Base-by-base conservation (phyloP, 2,888 invertebrate genomes). In the Pegoplata infirma region DNA sequence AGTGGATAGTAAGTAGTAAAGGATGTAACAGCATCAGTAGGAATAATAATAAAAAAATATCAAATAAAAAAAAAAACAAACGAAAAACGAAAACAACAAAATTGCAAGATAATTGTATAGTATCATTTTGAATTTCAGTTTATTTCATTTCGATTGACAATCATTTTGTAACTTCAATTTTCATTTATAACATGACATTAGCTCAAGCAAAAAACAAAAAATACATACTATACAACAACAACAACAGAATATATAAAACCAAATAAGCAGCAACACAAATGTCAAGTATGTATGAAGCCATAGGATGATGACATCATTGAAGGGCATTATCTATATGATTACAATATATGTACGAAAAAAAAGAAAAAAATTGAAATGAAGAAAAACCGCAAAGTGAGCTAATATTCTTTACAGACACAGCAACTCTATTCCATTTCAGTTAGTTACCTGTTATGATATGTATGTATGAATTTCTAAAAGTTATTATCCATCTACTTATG, bases 141-240 rank as follows among this genome's bases (percentile, higher is more conserved):
- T 68, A 77, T 77, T 77, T 77, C 73, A 77, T 68, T 78, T 74
- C 73, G 78, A 78, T 78, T 78, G 78, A 78, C 78, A 78, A 78
- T 74, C 73, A 78, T 78, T 78, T 51, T 69, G 64, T 64, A 68
- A 59, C 78, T 74, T 73, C 73, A 73, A 63, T 78, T 73, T 64
- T 69, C 78, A 73, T 78, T 73, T 73, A 68, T 64, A 74, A 78
- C 73, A 78, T 69, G 78, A 69, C 68, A 64, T 74, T 74, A 64
- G 68, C 40, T 53, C 46, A 19, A 51, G 19, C 10, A 64, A 47
- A 63, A 63, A 63, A 56, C 3, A 36, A 47, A 47, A 23, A 12
- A 6, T n/a, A n/a, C n/a, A n/a, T n/a, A n/a, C n/a, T n/a, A n/a
- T n/a, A n/a, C n/a, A n/a, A 25, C 3, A 25, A 25, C 25, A 25